phyloP scores from a whole-genome alignment of 2,888 invertebrate species.

The Lepidochrysops patricia region DNA sequence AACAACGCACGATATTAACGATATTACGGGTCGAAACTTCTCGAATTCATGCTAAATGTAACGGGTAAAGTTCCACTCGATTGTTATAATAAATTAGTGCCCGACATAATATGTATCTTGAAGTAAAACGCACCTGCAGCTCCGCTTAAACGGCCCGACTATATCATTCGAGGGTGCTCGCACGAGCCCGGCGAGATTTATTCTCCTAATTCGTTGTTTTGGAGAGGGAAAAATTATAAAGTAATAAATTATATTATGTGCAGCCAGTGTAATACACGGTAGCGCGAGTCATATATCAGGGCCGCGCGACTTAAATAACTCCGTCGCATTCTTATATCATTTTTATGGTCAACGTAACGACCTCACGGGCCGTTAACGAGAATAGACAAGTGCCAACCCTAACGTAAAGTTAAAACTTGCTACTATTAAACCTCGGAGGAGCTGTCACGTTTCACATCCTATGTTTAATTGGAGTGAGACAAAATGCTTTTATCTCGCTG shows the following conservation, averaged over 20 bases:
- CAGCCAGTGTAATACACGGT: neutral
- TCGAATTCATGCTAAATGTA: constrained; percentile 7
- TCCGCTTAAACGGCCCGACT: neutral
- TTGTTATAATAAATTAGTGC: constrained; percentile 9
- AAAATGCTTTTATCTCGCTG: neutral
- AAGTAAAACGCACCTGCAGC: constrained; percentile 11
- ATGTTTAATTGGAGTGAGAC: neutral
- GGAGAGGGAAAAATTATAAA: neutral
- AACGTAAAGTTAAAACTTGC: neutral
- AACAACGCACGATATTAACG: constrained; percentile 11
- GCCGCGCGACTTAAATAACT: neutral
- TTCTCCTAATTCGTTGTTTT: neutral
- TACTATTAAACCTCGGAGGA: neutral
- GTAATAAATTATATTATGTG: neutral
- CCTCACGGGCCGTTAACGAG: constrained; percentile 12
- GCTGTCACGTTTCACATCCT: neutral
- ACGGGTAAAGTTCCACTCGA: constrained; percentile 4
- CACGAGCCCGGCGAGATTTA: neutral
- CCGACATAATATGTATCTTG: constrained; percentile 8
- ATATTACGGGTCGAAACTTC: constrained; percentile 7
- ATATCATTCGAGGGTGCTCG: neutral
- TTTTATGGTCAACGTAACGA: constrained; percentile 10
- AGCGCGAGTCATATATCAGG: neutral
- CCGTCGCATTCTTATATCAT: constrained; percentile 10
- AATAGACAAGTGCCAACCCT: constrained; percentile 1